Base-by-base conservation (phyloP, 2,113 vertebrate species). In the Oreochromis spilurus region DNA sequence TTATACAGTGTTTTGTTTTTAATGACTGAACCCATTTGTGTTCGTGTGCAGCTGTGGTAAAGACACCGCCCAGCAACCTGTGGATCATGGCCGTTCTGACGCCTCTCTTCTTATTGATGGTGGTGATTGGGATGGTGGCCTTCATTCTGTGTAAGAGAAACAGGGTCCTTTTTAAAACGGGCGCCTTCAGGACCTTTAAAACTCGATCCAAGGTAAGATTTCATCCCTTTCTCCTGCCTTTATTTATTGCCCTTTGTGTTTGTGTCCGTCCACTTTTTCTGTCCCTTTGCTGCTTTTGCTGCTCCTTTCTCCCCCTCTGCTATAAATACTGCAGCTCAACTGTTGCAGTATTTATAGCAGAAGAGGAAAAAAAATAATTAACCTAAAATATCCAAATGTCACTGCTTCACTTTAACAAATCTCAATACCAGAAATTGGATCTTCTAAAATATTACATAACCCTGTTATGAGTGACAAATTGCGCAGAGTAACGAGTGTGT, bases 81-180 rank as follows among this genome's bases (percentile, higher is more conserved):
- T 99, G 99, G 99, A 98, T 99, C 95, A 97, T 99, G 26, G 98
- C 99, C 0, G 97, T 99, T 60, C 95, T 99, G 90, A 98, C 98
- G 0, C 98, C 98, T 36, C 98, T 99, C 1, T 97, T 97, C 0
- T 95, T 99, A 89, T 95, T 99, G 90, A 96, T 98, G 0, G 97
- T 99, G 82, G 97, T 99, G 88, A 97, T 99, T 84, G 96, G 97
- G 92, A 99, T 99, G 96, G 98, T 99, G 90, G 97, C 98, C 0
- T 98, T 97, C 0, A 97, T 99, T 81, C 94, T 99, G 45, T 99
- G 98, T 92, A 96, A 98, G 92, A 98, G 98, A 94, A 99, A 99
- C 97, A 97, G 98, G 92, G 97, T 97, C 0, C 97, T 99, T 92
- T 99, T 99, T 94, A 99, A 99, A 91, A 96, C 96, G 0, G 98